These are phyloP conservation scores for Lepidonotus clava DNA, from an alignment of 2,888 invertebrate species.

Conservation along the genomic window DNA sequence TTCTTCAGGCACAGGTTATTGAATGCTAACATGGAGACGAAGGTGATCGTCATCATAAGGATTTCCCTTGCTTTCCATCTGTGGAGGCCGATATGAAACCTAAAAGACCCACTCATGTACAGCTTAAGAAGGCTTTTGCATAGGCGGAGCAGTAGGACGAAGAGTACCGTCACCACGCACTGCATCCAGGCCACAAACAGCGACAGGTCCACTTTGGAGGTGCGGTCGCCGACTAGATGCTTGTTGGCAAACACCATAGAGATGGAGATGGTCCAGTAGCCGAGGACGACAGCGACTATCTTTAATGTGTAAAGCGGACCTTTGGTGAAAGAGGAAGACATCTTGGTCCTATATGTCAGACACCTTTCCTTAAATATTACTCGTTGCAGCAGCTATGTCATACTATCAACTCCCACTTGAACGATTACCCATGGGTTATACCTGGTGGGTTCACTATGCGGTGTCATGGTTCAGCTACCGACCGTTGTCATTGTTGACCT, in stretches of 20 bases:
- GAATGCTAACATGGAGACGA: slow-evolving; percentile 75
- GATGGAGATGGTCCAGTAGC: slow-evolving; percentile 91
- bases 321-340: no score
- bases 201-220: slow-evolving; percentile 69
- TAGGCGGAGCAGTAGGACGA: slow-evolving; percentile 62
- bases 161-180: slow-evolving; percentile 72
- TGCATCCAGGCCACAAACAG: slow-evolving; percentile 80
- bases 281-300: slow-evolving; percentile 64
- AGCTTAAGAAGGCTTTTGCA: neutral
- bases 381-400: no score
- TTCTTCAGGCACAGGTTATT: slow-evolving; percentile 80
- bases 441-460: no score
- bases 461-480: no score
- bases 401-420: no score
- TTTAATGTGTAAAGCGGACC: no score
- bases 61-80: slow-evolving; percentile 64
- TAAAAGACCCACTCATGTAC: neutral
- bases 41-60: slow-evolving; percentile 72
- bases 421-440: no score
- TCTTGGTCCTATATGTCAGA: no score
- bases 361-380: no score
- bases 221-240: slow-evolving; percentile 87
- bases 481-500: no score
- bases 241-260: slow-evolving; percentile 97
- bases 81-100: neutral